phyloP scores from a whole-genome alignment of 2,797 vertebrate species.

The Novumbra hubbsi region DNA sequence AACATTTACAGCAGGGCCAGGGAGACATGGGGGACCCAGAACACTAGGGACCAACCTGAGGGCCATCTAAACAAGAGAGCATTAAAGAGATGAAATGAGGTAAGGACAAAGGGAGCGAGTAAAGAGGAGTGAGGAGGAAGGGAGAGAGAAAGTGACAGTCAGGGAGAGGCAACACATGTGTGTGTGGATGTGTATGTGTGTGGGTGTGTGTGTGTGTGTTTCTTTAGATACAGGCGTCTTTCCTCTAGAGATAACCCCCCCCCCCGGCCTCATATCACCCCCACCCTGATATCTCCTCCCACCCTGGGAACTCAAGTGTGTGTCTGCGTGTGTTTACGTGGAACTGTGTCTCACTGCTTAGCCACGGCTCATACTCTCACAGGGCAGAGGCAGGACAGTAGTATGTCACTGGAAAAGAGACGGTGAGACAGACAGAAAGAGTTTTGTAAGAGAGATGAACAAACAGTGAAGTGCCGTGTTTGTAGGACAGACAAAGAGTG shows the following conservation, averaged over 20 bases:
- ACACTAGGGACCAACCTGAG: slow-evolving; percentile 56
- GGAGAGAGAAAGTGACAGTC: slow-evolving; percentile 20
- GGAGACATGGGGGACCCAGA: slow-evolving; percentile 60
- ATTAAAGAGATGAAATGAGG: slow-evolving; percentile 19
- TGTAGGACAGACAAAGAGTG: slow-evolving; percentile 2
- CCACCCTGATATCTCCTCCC: slow-evolving; percentile 64
- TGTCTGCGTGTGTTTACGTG: slow-evolving; percentile 58
- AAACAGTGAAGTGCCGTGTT: slow-evolving; percentile 40
- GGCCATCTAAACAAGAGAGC: slow-evolving; percentile 27
- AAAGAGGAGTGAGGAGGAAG: slow-evolving; percentile 5
- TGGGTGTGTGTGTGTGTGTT: slow-evolving; percentile 56
- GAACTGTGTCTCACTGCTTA: slow-evolving; percentile 54
- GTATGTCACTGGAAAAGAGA: slow-evolving; percentile 52
- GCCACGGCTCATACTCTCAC: slow-evolving; percentile 51
- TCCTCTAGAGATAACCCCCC: slow-evolving; percentile 76
- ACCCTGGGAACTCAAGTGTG: slow-evolving; percentile 66
- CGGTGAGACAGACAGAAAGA: slow-evolving; percentile 50
- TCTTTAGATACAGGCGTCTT: slow-evolving; percentile 77
- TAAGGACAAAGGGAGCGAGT: slow-evolving; percentile 25
- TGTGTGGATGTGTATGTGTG: slow-evolving; percentile 48
- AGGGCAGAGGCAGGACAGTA: slow-evolving; percentile 70
- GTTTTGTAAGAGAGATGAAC: slow-evolving; percentile 13
- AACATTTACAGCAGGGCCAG: slow-evolving; percentile 64
- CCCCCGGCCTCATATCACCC: slow-evolving; percentile 50
- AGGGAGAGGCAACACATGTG: slow-evolving; percentile 14